Evolutionary conservation across 2,888 invertebrate species (phyloP).

Genomic region (Cylindroiulus punctatus): DNA sequence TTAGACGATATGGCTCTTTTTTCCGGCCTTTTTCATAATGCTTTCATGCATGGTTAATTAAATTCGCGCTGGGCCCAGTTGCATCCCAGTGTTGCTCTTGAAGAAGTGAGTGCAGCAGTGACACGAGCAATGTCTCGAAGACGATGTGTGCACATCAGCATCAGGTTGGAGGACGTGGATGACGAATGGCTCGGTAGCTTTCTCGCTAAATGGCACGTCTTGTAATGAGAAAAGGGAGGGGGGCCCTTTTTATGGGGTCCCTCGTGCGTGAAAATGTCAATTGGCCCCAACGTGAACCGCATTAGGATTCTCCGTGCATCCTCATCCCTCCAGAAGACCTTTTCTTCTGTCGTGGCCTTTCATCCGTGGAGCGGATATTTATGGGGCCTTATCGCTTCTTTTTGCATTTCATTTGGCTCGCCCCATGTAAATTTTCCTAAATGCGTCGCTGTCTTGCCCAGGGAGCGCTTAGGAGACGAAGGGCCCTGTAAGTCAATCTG

Average conservation of each 20-base stretch:
- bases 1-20: background rate
- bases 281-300: constrained; percentile 27
- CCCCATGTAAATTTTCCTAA: background rate
- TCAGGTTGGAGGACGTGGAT: constrained; percentile 9
- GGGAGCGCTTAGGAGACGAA: background rate
- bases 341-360: background rate
- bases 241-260: background rate
- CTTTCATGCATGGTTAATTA: background rate
- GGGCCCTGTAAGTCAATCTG: background rate
- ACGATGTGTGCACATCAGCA: background rate
- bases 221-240: constrained; percentile 12
- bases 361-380: background rate
- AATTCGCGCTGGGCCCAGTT: background rate
- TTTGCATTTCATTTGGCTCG: background rate
- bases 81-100: background rate
- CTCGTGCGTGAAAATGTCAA: constrained; percentile 36
- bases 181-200: background rate
- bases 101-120: no score
- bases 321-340: background rate
- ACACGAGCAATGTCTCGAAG: background rate
- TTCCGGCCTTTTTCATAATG: background rate
- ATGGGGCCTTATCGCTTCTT: background rate
- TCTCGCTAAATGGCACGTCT: background rate
- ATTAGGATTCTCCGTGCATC: background rate
- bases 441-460: background rate